Evolutionary conservation across 2,797 vertebrate species (phyloP), one percentile per base, ranked within the genome.

Genomic region (Valencia hispanica): DNA sequence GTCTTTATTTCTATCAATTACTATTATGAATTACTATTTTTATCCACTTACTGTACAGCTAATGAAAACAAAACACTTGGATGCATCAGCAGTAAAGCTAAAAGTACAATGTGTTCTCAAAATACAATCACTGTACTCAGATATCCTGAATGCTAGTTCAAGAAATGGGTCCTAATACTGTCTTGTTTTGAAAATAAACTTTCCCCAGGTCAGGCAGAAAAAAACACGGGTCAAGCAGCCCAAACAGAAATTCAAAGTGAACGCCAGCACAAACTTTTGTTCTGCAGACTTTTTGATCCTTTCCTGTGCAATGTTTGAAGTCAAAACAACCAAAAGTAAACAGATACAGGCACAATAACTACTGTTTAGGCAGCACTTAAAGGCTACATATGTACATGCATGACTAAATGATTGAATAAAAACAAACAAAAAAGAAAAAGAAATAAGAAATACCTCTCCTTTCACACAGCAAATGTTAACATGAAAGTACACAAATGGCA

Each of bases 151-250:
- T 10, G n/a, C 65, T 50, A 73, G 70, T 30, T 8, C 27, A 63
- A 73, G 66, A 90, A 92, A 82, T 83, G 59, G 86, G 89, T 84
- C 80, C 88, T 41, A 75, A 63, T 34, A 61, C 2, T 74, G n/a
- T 12, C n/a, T 39, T 10, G 17, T 25, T 75, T n/a, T 71, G n/a
- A 68, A 87, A 86, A 87, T 68, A 74, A 82, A 81, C 47, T 55
- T 53, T 57, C 18, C 59, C 78, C 55, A 43, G 25, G 12, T 45
- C 45, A 65, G 25, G 32, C 3, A 73, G 34, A 11, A 61, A 73
- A 45, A 78, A 48, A 78, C 8, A 36, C 8, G 55, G 74, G 78
- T 81, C 77, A 84, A 53, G 43, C 73, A 27, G 48, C 50, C 51
- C 69, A 43, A 34, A 74, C 25, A 32, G 14, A 4, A 45, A 61